Percentiles rank a stretch among this genome's conserved stretches.
phyloP scores from a whole-genome alignment of 2,113 vertebrate genomes.

The Pituophis catenifer region DNA sequence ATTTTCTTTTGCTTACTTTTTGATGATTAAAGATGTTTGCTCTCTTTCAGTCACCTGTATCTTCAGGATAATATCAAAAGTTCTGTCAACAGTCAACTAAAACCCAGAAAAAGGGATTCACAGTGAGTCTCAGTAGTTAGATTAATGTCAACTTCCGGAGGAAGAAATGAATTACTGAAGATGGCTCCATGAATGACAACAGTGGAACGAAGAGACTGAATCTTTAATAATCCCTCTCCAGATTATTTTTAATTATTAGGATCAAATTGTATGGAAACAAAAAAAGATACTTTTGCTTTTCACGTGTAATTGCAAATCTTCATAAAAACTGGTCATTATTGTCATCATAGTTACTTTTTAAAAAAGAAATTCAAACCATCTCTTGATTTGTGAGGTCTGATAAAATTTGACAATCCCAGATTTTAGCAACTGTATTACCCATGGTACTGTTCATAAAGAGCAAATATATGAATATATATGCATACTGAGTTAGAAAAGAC shows the following conservation, averaged over 20 bases:
- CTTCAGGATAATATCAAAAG: neutral
- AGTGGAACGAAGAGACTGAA: neutral
- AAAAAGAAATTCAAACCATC: slow-evolving; percentile 69
- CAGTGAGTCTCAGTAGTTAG: neutral
- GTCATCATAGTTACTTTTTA: slow-evolving; percentile 67
- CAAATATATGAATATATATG: too few species aligned
- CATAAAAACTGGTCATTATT: slow-evolving; percentile 66
- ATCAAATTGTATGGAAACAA: slow-evolving; percentile 25
- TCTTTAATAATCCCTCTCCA: neutral
- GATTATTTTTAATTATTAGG: slow-evolving; percentile 5
- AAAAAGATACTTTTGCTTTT: slow-evolving; percentile 48
- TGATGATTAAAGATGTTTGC: neutral
- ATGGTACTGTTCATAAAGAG: slow-evolving; percentile 33
- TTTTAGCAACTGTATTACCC: slow-evolving; percentile 66
- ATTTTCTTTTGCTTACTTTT: neutral
- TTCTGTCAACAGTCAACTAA: neutral
- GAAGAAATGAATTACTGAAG: neutral
- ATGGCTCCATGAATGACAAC: neutral
- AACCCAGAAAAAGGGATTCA: neutral
- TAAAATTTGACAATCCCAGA: slow-evolving; percentile 65
- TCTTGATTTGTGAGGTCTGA: slow-evolving; percentile 68
- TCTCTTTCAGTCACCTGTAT: neutral
- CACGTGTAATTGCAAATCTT: slow-evolving; percentile 53
- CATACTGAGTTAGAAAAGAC: slow-evolving; percentile 24
- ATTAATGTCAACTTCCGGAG: neutral